phyloP scores from a whole-genome alignment of 1,140 invertebrate genomes.

The Pseudachorutes palmiensis region DNA sequence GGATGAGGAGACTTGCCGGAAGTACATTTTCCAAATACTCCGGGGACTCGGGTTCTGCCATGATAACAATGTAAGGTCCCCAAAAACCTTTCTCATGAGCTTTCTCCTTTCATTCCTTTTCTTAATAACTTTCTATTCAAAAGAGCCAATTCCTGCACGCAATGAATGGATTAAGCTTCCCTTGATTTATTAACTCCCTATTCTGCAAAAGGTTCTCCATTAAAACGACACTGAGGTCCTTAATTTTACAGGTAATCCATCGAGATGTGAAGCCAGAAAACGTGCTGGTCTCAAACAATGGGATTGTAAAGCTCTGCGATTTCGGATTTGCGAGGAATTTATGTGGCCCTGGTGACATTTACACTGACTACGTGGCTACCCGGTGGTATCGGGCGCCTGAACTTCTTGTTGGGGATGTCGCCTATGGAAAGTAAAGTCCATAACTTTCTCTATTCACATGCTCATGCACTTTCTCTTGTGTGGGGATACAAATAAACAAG shows the following conservation, averaged over 20 bases:
- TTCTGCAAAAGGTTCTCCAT: too few species aligned
- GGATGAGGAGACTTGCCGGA: constrained; percentile 59
- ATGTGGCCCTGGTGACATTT: constrained; percentile 55
- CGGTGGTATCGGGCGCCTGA: constrained; percentile 82
- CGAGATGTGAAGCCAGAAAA: constrained; percentile 89
- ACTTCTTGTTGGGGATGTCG: constrained; percentile 56
- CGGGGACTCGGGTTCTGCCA: constrained; percentile 80
- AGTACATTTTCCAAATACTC: constrained; percentile 71
- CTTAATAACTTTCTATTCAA: not conserved
- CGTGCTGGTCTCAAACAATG: constrained; percentile 66
- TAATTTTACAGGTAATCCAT: constrained; percentile 65
- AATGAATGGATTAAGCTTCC: constrained; percentile 21
- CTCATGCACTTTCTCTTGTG: too few species aligned
- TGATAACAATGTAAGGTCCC: constrained; percentile 62
- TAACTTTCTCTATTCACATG: too few species aligned
- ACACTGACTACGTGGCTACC: constrained; percentile 74
- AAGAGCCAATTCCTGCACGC: not conserved
- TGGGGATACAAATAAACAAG: too few species aligned
- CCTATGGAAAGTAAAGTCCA: constrained; percentile 44
- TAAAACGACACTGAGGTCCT: too few species aligned
- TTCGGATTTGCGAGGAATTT: constrained; percentile 71
- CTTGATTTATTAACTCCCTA: too few species aligned
- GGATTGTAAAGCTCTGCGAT: constrained; percentile 79
- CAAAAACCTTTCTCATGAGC: too few species aligned
- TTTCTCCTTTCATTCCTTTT: constrained; percentile 23